Base-by-base conservation (phyloP, 2,797 vertebrate species). In the Arremon brunneinucha region DNA sequence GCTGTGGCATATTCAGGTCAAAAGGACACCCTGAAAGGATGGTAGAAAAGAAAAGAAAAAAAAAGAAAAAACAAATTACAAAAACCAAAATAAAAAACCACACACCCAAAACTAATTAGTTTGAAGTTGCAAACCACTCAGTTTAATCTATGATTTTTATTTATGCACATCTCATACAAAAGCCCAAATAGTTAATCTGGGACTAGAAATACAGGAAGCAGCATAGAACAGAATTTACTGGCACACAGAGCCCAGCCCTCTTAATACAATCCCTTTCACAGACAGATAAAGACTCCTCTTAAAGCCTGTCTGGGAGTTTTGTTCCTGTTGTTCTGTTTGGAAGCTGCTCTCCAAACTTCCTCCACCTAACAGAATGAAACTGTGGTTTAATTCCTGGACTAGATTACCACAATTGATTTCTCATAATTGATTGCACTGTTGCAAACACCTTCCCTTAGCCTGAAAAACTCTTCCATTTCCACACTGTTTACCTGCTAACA, bases 21-120 rank as follows among this genome's bases (percentile, higher is more conserved):
- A 82, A 94, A 81, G 82, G 79, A 90, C 69, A 90, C 2, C 13
- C 44, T 76, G n/a, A 81, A 89, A 77, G 22, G 12, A 75, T 12
- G 20, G 15, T 43, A 43, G 17, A 43, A 41, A 41, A 41, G 41
- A 41, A 41, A 18, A 41, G 41, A 41, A 16, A 44, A 9, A 27
- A 49, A 49, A 9, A 11, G 18, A 1, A 6, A 34, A 32, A 12
- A 3, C 12, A 47, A 81, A 28, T 14, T 0, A 56, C 9, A 37
- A 52, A 64, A 11, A 23, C 1, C 10, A 52, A 52, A 76, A 9
- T 15, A 39, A 55, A 52, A 30, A 28, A 7, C 3, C 6, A 47
- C 18, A 35, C 16, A 14, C 7, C 3, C 10, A 11, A 2, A 70
- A 69, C 16, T 72, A 69, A 79, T 23, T 0, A 68, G 28, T 56